Conservation (phyloP, 2,888 invertebrate species). For the Chromoteleia sp. region DNA sequence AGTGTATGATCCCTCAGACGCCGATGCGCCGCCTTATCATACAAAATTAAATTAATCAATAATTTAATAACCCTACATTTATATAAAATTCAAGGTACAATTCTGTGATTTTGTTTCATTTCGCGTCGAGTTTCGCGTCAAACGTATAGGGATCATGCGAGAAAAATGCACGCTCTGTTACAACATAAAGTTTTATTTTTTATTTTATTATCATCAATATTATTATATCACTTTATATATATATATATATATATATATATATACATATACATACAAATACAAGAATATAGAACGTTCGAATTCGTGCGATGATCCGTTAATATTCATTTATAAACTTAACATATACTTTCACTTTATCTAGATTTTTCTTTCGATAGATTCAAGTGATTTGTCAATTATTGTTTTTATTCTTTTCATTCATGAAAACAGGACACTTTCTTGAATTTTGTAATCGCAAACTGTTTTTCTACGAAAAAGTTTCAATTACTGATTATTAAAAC, state of each 20-base stretch:
- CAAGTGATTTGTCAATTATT: conserved; percentile 24
- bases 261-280: too few species aligned
- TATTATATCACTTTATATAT: conserved; percentile 54
- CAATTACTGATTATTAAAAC: background rate
- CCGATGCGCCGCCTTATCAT: conserved; percentile 32
- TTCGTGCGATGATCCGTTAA: conserved; percentile 36
- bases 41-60: conserved; percentile 64
- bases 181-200: conserved; percentile 25
- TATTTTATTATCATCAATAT: conserved; percentile 43
- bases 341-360: conserved; percentile 59
- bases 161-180: conserved; percentile 58
- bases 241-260: conserved; percentile 32
- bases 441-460: too few species aligned
- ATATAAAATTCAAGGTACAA: conserved; percentile 65
- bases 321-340: conserved; percentile 49
- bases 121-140: conserved; percentile 23
- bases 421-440: too few species aligned
- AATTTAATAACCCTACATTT: conserved; percentile 62
- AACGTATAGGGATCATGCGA: conserved; percentile 68
- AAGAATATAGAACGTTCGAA: conserved; percentile 67
- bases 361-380: conserved; percentile 14
- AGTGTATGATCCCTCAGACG: conserved; percentile 47
- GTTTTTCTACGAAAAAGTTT: conserved; percentile 21
- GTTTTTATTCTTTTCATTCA: too few species aligned
- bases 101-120: conserved; percentile 47